Percentiles rank a stretch among this genome's conserved stretches.
These are phyloP conservation scores for Pegea sp. DNA, from an alignment of 23 tunicate species.

Conservation along the genomic window DNA sequence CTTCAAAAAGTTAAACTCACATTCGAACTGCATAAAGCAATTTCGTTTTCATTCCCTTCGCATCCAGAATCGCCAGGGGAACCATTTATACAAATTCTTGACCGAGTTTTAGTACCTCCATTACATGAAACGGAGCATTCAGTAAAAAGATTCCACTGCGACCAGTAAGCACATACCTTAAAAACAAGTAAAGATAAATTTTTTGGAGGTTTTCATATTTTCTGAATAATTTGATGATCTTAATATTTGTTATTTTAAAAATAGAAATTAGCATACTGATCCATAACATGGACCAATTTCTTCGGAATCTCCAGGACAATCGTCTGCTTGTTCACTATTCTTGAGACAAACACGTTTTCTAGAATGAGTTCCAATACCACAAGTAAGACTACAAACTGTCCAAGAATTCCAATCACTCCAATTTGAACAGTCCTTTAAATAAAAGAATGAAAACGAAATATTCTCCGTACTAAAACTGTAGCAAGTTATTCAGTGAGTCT, in stretches of 20 bases:
- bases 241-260: too few species aligned
- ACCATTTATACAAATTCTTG: conserved; percentile 15
- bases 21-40: conserved; percentile 4
- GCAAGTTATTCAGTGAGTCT: too few species aligned
- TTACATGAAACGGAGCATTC: conserved; percentile 13
- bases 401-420: conserved; percentile 48
- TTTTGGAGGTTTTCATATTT: neutral
- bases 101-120: conserved; percentile 12
- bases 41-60: conserved; percentile 9
- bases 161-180: neutral
- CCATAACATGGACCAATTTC: conserved; percentile 9
- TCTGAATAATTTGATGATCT: neutral
- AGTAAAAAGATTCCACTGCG: conserved; percentile 3
- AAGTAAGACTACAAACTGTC: conserved; percentile 19
- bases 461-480: too few species aligned
- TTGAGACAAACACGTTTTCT: conserved; percentile 8
- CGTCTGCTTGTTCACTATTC: neutral
- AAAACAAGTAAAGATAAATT: neutral
- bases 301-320: conserved; percentile 11
- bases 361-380: conserved; percentile 8
- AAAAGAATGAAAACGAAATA: neutral
- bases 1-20: conserved; percentile 3
- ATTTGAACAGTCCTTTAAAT: conserved; percentile 25
- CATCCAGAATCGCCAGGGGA: conserved; percentile 23
- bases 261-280: conserved; percentile 5